Base-by-base conservation (phyloP, 2,113 vertebrate genomes). In the Datnioides undecimradiatus region DNA sequence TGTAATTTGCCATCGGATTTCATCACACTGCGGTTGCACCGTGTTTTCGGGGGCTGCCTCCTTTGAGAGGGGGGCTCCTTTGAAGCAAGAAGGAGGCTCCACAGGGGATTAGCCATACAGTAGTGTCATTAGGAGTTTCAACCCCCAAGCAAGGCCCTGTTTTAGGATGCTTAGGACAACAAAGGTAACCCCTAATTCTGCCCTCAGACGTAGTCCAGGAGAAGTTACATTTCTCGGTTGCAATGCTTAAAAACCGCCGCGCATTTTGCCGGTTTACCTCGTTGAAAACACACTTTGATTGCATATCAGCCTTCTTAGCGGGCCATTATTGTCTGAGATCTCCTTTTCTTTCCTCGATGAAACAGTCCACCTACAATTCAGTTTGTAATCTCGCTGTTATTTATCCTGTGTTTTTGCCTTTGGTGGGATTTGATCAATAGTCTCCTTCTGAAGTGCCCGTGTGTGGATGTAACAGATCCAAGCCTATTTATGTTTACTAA, bases 381-480 rank as follows among this genome's bases (percentile, higher is more conserved):
- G 29, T 66, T 49, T 55, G 48, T 84, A 45, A 82, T 79, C 43
- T n/a, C 34, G 17, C 40, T 73, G 58, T 72, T 90, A 45, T 82
- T 69, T 40, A 48, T 63, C 54, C 27, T 33, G 34, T 75, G 41
- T 80, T 60, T 77, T 41, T 73, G 77, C 80, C 76, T 84, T 83
- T 64, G 84, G 85, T 77, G 72, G 41, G 67, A 41, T 86, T 41
- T 91, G 87, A 93, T 93, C 88, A 83, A 88, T 90, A 88, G 58
- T 76, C 69, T 71, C 64, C 69, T 73, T 88, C 76, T 76, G 83
- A 82, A 66, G 64, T 77, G 66, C 48, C 68, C 16, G 31, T 33
- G 67, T 88, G 87, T 79, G 82, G 81, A 88, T 86, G 76, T 76
- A 86, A 84, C 82, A 71, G 49, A 87, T 90, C 83, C 78, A 74